Percentiles rank a stretch among this genome's conserved stretches.
Conservation (phyloP, 2,113 vertebrate genomes). For the Gopherus flavomarginatus region DNA sequence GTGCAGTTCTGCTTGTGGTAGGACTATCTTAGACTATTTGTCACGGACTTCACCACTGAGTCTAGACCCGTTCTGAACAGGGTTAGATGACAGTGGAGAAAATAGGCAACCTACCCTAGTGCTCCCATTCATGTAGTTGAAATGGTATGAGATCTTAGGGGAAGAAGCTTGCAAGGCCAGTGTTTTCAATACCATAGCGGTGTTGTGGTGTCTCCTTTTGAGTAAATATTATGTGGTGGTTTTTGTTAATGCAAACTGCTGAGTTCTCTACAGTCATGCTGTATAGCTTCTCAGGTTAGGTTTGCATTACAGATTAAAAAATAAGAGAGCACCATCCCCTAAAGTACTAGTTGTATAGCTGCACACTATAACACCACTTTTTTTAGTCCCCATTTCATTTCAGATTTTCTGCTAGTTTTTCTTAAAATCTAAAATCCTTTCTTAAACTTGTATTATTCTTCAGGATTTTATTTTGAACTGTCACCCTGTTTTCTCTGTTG, state of each 20-base stretch:
- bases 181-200: background rate
- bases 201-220: background rate
- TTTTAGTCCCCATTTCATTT: background rate
- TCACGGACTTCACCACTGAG: too few relatives aligned
- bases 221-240: background rate
- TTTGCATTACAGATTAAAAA: background rate
- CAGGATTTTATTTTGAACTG: background rate
- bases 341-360: background rate
- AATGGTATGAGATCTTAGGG: background rate
- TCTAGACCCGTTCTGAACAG: background rate
- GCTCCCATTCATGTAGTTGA: background rate
- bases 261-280: fast-evolving
- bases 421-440: background rate
- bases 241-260: fast-evolving
- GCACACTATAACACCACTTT: background rate
- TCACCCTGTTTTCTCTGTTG: background rate
- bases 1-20: background rate
- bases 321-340: background rate
- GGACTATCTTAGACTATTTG: background rate
- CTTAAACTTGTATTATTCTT: background rate
- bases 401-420: background rate
- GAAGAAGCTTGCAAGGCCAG: background rate
- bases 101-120: background rate
- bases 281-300: background rate
- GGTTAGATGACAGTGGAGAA: background rate